A percentile compares a stretch with the other conserved stretches of the same genome.
Conservation (phyloP, 2,113 vertebrate genomes). For the Coreoperca whiteheadi region DNA sequence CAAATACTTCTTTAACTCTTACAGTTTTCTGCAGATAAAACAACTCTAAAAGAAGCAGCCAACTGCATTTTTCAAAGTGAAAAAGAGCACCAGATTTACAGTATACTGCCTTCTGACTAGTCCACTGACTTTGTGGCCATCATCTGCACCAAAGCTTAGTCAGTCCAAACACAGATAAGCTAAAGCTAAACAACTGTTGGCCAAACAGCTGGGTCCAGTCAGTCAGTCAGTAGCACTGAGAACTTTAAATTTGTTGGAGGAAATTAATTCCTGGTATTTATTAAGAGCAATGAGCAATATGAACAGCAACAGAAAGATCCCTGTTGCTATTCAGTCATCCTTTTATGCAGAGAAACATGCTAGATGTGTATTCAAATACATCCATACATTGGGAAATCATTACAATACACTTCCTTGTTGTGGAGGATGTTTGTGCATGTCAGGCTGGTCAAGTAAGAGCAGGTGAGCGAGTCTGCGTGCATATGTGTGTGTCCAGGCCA, state of each 20-base stretch:
- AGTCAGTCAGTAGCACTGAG: slow-evolving; percentile 29
- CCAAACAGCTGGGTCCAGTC: slow-evolving; percentile 37
- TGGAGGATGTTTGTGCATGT: slow-evolving; percentile 15
- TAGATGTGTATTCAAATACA: not conserved
- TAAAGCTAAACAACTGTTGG: slow-evolving; percentile 43
- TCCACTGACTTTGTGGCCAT: not conserved
- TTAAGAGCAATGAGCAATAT: not conserved
- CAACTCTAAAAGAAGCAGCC: not conserved
- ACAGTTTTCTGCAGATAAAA: not conserved
- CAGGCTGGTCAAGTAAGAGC: slow-evolving; percentile 20
- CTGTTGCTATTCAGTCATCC: not conserved
- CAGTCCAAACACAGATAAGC: slow-evolving; percentile 31
- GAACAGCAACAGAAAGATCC: not conserved
- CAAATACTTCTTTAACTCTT: not conserved
- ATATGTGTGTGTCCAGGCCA: slow-evolving; percentile 32
- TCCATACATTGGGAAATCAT: not conserved
- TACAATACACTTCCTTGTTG: not conserved
- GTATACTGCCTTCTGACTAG: not conserved
- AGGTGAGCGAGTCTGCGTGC: slow-evolving; percentile 55
- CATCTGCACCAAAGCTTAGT: not conserved
- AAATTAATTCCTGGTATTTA: not conserved
- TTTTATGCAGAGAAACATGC: not conserved
- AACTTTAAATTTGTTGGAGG: slow-evolving; percentile 9
- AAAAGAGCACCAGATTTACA: slow-evolving; percentile 1
- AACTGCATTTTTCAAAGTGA: slow-evolving; percentile 11